Conservation (phyloP, 2,113 vertebrate genomes). For the Pampusana beccarii region DNA sequence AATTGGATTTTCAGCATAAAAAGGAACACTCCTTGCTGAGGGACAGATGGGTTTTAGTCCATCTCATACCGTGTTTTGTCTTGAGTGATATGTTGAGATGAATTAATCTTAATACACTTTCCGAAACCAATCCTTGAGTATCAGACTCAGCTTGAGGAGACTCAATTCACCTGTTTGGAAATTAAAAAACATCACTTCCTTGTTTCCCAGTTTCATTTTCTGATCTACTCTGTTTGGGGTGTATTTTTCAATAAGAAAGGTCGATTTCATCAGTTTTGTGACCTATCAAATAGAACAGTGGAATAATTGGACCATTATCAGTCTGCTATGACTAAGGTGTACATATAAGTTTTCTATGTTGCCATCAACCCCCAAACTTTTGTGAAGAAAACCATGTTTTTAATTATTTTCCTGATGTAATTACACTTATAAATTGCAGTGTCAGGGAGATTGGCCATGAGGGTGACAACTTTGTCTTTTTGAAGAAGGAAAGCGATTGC, state of each 20-base stretch:
- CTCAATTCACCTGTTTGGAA: not conserved
- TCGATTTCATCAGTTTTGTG: not conserved
- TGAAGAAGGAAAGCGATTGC: not conserved
- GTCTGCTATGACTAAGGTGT: not conserved
- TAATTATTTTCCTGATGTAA: not conserved
- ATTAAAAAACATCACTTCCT: not conserved
- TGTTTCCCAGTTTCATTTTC: not conserved
- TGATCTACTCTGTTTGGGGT: not conserved
- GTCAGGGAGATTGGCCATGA: not conserved
- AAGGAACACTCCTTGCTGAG: not conserved
- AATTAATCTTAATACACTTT: not conserved
- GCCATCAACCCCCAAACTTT: not conserved
- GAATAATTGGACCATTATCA: not conserved
- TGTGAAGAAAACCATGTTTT: not conserved
- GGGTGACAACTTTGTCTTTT: not conserved
- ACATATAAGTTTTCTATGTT: not conserved
- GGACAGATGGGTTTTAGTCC: accelerated
- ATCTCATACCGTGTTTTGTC: not conserved
- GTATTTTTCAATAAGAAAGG: not conserved
- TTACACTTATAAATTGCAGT: not conserved
- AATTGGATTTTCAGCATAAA: not conserved
- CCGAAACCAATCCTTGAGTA: not conserved
- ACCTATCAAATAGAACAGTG: not conserved
- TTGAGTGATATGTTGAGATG: not conserved
- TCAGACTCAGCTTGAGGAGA: not conserved